Percentiles rank a stretch among this genome's conserved stretches.
phyloP scores from a whole-genome alignment of 1,140 invertebrate genomes.

The Monomorium pharaonis region DNA sequence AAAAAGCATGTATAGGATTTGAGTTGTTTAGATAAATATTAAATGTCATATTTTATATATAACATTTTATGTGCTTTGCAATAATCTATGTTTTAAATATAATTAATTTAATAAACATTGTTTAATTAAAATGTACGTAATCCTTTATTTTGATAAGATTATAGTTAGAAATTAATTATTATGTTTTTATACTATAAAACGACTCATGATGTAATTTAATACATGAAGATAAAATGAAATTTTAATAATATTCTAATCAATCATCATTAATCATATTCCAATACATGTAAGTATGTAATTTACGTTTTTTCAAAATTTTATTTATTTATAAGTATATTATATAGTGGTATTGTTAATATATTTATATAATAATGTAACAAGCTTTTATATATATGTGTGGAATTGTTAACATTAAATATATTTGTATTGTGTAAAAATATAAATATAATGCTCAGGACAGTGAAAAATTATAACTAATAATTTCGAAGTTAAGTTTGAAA shows the following conservation, averaged over 20 bases:
- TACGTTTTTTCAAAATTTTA: too few species aligned
- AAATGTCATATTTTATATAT: not conserved
- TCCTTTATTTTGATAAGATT: not conserved
- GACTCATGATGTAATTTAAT: not conserved
- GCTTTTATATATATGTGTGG: too few species aligned
- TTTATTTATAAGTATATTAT: not conserved
- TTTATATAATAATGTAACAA: not conserved
- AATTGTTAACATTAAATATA: not conserved
- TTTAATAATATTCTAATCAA: conserved; percentile 8
- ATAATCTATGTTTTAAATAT: not conserved
- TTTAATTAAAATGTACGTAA: not conserved
- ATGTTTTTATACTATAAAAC: not conserved
- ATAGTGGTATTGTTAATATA: conserved; percentile 5
- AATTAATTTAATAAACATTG: not conserved
- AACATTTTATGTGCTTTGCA: not conserved
- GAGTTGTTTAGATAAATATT: not conserved
- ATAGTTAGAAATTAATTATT: not conserved
- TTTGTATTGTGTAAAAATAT: not conserved
- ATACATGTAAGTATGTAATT: conserved; percentile 7
- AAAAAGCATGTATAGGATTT: not conserved
- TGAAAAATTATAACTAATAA: not conserved
- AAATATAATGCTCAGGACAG: not conserved
- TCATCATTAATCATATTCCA: conserved; percentile 3
- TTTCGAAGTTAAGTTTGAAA: not conserved
- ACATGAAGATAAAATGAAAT: not conserved